phyloP scores from a whole-genome alignment of 2,113 vertebrate species.

The Pachyramphus minor region DNA sequence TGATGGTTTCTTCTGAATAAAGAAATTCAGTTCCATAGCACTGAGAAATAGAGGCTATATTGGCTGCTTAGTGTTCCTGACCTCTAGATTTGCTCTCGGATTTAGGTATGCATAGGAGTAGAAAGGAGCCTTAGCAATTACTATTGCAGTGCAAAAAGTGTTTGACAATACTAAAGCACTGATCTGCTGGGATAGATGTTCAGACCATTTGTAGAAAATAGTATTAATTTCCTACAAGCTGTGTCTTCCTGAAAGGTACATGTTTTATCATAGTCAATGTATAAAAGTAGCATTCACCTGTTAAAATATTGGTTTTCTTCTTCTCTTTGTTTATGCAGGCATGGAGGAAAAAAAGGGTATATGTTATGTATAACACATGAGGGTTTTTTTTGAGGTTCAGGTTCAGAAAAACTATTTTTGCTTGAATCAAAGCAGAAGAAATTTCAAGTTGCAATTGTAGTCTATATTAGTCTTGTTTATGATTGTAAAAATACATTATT shows the following conservation, averaged over 20 bases:
- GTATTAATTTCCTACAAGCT: not conserved
- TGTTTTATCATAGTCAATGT: not conserved
- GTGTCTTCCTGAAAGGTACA: not conserved
- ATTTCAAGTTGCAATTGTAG: not conserved
- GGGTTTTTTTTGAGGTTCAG: not conserved
- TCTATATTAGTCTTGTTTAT: not conserved
- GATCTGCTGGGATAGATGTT: not conserved
- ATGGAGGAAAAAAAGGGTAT: not conserved
- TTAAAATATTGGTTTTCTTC: not conserved
- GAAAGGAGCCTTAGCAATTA: not conserved
- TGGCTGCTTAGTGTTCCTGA: not conserved
- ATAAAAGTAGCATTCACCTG: not conserved
- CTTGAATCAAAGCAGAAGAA: not conserved
- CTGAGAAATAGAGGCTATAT: not conserved
- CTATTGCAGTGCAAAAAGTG: not conserved
- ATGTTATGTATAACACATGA: not conserved
- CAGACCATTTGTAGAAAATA: not conserved
- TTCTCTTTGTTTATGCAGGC: not conserved
- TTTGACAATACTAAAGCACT: not conserved
- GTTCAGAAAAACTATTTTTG: not conserved
- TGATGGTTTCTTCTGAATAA: conserved; percentile 27
- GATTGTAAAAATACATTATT: not conserved
- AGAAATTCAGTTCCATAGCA: not conserved
- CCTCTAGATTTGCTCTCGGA: not conserved
- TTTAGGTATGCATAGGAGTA: not conserved